A percentile compares a stretch with the other conserved stretches of the same genome.
Evolutionary conservation across 2,888 invertebrate species (phyloP).

Genomic region (Heliconius sara): DNA sequence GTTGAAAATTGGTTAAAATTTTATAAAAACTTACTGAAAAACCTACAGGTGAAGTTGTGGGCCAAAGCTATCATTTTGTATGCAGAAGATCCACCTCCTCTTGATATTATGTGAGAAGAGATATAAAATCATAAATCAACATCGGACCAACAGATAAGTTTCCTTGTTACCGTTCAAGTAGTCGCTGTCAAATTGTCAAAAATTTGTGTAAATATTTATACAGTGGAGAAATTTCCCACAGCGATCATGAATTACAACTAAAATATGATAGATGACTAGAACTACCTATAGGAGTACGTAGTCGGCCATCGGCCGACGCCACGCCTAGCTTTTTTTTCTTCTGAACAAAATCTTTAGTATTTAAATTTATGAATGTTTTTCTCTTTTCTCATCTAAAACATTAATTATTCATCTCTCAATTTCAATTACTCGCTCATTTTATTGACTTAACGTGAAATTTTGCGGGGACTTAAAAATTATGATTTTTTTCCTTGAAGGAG

Average conservation of each 20-base stretch:
- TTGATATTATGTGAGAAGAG: slow-evolving; percentile 18
- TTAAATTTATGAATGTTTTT: not conserved
- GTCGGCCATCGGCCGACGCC: not conserved
- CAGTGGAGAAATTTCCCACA: slow-evolving; percentile 53
- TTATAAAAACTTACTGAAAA: too few relatives aligned
- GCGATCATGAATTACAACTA: slow-evolving; percentile 32
- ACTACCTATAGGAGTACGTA: not conserved
- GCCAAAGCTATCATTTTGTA: not conserved
- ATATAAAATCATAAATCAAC: slow-evolving; percentile 36
- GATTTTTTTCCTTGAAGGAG: too few relatives aligned
- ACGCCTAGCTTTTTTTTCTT: not conserved
- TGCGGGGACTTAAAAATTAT: too few relatives aligned
- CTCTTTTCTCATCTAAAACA: not conserved
- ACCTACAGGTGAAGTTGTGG: not conserved
- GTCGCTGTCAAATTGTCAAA: slow-evolving; percentile 55
- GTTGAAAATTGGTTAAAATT: too few relatives aligned
- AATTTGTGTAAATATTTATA: slow-evolving; percentile 52
- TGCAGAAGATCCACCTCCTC: slow-evolving; percentile 17
- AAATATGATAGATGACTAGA: slow-evolving; percentile 7
- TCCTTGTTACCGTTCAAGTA: slow-evolving; percentile 54
- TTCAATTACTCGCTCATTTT: not conserved
- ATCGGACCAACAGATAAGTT: slow-evolving; percentile 40
- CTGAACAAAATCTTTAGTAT: not conserved
- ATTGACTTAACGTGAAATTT: too few relatives aligned
- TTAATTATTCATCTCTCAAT: not conserved